Evolutionary conservation across 2,113 vertebrate genomes (phyloP), one percentile per base, ranked within the genome.

Genomic region (Pseudorectes ferrugineus): DNA sequence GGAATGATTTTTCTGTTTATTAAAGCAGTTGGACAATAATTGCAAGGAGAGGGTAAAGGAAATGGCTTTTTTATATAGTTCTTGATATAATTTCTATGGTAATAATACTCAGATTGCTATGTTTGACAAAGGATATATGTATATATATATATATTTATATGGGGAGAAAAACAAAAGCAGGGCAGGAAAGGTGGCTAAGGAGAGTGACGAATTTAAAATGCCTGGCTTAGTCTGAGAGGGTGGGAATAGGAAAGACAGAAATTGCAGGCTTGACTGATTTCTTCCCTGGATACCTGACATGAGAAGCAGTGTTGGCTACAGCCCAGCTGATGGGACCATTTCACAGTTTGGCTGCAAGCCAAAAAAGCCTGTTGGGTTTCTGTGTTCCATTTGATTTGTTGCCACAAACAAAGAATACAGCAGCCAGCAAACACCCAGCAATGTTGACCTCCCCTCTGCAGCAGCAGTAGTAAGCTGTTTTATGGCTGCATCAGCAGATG

Each of bases 11-110:
- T 87, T 91, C 77, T 95, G 83, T 97, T 95, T 94, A 65, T 84
- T 95, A 88, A 97, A 95, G 85, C 79, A 95, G 71, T 22, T 87
- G 88, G 91, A 91, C 31, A 71, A 55, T 96, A 94, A 95, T 84
- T 97, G 66, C 77, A 91, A 92, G 57, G 80, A 93, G 17, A 88
- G 18, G 38, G 48, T 96, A 88, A 76, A 90, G 74, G 6, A 42
- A 96, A 97, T 91, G 40, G 21, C 54, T 92, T 96, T 89, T 80
- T 83, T 48, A 43, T 73, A 38, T 43, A 43, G 21, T 89, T 85
- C 38, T 89, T 51, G 33, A 68, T 86, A 80, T 55, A 6, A 7
- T 95, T 85, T 95, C 71, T 90, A 16, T 76, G 84, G 52, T 91
- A 92, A 88, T 93, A 66, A 23, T 29, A 70, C 26, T 75, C 54